Evolutionary conservation across 2,797 vertebrate genomes (phyloP).

Genomic region (Sebastes hubbsi): DNA sequence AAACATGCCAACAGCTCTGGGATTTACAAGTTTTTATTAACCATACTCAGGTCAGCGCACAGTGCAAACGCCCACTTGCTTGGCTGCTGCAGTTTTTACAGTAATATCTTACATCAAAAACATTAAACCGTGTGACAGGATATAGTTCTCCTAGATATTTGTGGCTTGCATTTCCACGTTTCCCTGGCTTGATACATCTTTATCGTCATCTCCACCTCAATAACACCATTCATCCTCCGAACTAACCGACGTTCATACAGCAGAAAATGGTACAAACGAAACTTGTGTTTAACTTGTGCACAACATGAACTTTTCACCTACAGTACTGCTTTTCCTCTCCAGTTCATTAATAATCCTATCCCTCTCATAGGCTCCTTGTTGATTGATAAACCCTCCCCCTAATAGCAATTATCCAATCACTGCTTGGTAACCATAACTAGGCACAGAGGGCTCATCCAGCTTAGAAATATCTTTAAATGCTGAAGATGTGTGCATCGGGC

Average conservation of each 20-base stretch:
- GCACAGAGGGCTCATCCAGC: not conserved
- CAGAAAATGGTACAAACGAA: not conserved
- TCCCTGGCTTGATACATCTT: not conserved
- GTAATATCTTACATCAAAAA: slow-evolving; percentile 2
- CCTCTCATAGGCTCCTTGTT: not conserved
- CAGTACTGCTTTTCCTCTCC: not conserved
- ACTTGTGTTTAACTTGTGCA: not conserved
- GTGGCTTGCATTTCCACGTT: not conserved
- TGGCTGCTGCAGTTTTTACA: slow-evolving; percentile 15
- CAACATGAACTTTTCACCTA: not conserved
- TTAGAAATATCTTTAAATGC: not conserved
- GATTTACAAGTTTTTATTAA: slow-evolving; percentile 6
- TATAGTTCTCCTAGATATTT: not conserved
- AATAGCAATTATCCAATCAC: not conserved
- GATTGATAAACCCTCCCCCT: not conserved
- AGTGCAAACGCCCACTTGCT: slow-evolving; percentile 8
- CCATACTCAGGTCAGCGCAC: slow-evolving; percentile 1
- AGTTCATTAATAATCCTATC: not conserved
- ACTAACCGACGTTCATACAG: not conserved
- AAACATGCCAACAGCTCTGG: not conserved
- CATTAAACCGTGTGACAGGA: not conserved
- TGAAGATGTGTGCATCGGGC: not conserved
- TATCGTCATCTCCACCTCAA: not conserved
- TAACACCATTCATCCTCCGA: not conserved
- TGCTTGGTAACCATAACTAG: not conserved